A percentile compares a stretch with the other conserved stretches of the same genome.
phyloP scores from a whole-genome alignment of 2,888 invertebrate genomes.

The Bibio marci region DNA sequence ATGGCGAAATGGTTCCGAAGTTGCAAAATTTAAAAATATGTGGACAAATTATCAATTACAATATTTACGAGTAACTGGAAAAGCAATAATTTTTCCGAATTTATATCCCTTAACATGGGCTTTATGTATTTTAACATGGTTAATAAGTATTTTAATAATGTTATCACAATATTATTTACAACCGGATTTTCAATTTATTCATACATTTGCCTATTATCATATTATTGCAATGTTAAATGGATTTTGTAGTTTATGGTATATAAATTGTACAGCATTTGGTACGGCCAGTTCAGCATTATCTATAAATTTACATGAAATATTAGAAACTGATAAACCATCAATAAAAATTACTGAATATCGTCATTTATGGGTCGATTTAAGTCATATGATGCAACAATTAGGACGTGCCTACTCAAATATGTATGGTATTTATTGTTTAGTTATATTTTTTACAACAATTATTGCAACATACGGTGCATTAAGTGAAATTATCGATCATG shows the following conservation, averaged over 20 bases:
- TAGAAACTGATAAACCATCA: conserved; percentile 45
- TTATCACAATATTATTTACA: conserved; percentile 53
- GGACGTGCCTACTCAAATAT: conserved; percentile 59
- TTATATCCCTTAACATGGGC: conserved; percentile 44
- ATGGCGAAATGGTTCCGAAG: conserved; percentile 52
- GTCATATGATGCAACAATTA: conserved; percentile 62
- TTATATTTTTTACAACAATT: conserved; percentile 55
- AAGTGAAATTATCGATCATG: conserved; percentile 53
- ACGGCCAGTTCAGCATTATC: conserved; percentile 47
- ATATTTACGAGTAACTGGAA: conserved; percentile 42
- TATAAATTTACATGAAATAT: conserved; percentile 40
- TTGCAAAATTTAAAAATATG: conserved; percentile 61
- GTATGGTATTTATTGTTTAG: conserved; percentile 58
- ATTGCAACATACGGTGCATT: conserved; percentile 53
- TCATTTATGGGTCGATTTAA: conserved; percentile 52
- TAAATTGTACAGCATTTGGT: conserved; percentile 46
- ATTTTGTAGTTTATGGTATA: conserved; percentile 52
- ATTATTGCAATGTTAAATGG: conserved; percentile 59
- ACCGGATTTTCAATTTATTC: conserved; percentile 54
- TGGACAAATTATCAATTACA: conserved; percentile 56
- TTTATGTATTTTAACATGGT: conserved; percentile 49
- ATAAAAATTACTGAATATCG: conserved; percentile 47
- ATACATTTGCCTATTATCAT: conserved; percentile 54
- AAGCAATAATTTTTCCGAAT: conserved; percentile 46
- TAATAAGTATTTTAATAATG: conserved; percentile 43